phyloP scores from a whole-genome alignment of 2,888 invertebrate species.

The Agonum fuliginosum region DNA sequence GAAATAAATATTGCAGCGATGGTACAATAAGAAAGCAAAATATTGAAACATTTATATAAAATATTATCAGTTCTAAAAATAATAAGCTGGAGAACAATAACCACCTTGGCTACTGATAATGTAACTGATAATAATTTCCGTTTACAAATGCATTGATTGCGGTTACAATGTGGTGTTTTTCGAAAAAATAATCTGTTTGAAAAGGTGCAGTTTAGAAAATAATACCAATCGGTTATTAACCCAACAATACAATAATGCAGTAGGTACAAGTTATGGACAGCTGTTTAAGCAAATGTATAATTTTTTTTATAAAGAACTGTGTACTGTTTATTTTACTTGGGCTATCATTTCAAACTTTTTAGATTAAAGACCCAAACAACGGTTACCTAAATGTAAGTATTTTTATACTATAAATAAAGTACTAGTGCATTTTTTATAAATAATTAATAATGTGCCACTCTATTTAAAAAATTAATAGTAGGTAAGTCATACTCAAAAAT shows the following conservation, averaged over 20 bases:
- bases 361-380: no score
- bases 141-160: not conserved
- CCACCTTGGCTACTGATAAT: conserved; percentile 18
- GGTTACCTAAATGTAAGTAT: no score
- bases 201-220: conserved; percentile 5
- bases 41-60: not conserved
- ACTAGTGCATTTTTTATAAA: no score
- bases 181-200: not conserved
- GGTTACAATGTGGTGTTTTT: conserved; percentile 12
- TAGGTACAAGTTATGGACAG: not conserved
- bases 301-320: no score
- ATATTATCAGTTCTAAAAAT: not conserved
- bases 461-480: no score
- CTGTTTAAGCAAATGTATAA: no score
- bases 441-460: no score
- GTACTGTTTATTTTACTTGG: no score
- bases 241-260: no score
- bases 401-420: no score
- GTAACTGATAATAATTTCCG: not conserved
- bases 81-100: not conserved
- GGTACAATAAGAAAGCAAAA: not conserved
- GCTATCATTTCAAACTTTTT: no score
- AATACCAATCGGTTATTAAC: not conserved
- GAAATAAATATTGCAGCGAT: conserved; percentile 20
- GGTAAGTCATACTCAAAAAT: no score